A percentile compares a stretch with the other conserved stretches of the same genome.
These are phyloP conservation scores for Drosophila gaucha DNA, from an alignment of 2,888 invertebrate species.

Conservation along the genomic window DNA sequence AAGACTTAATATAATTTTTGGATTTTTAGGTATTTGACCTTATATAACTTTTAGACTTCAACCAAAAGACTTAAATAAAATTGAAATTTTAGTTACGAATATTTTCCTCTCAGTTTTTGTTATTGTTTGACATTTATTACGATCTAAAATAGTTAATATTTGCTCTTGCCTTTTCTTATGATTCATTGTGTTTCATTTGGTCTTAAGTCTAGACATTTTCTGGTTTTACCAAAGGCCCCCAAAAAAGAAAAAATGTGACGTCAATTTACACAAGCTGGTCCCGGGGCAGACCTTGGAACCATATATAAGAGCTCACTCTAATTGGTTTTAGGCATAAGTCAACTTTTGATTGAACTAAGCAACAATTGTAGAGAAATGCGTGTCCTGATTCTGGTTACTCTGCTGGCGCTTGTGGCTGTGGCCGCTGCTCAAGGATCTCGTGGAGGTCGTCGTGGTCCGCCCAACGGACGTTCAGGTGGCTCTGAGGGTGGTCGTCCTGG, in stretches of 20 bases:
- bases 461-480: not conserved
- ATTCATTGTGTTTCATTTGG: not conserved
- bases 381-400: constrained; percentile 2
- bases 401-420: constrained; percentile 11
- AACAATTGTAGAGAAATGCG: constrained; percentile 8
- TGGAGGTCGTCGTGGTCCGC: constrained; percentile 3
- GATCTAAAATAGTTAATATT: no score
- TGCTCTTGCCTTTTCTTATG: not conserved
- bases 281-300: not conserved
- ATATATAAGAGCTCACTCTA: not conserved
- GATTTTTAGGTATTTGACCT: no score
- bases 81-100: no score
- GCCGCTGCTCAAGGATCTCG: constrained; percentile 5
- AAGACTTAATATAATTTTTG: no score
- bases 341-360: not conserved
- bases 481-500: not conserved
- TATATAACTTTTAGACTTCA: no score
- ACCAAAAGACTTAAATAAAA: no score
- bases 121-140: no score
- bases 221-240: constrained; percentile 1
- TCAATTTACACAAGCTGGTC: constrained; percentile 10
- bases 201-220: not conserved
- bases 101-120: not conserved
- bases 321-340: not conserved
- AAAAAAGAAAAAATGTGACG: no score